These are phyloP conservation scores for Globodera ellingtonae DNA, from an alignment of 1,140 invertebrate species.

Conservation along the genomic window DNA sequence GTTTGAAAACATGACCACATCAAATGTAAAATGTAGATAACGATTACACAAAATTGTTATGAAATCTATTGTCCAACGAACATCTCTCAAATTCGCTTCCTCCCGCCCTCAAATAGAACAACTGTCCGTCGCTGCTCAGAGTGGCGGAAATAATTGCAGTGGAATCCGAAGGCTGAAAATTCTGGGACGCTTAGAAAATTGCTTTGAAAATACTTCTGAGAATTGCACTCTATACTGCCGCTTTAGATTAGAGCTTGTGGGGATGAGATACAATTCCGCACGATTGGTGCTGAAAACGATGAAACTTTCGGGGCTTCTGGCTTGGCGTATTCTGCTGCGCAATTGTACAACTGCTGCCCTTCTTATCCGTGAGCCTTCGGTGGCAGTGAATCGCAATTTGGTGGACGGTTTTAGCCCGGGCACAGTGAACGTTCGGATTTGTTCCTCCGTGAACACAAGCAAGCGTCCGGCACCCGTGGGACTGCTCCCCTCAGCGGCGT, in stretches of 20 bases:
- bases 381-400: conserved; percentile 43
- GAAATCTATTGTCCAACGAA: background rate
- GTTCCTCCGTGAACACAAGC: conserved; percentile 50
- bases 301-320: conserved; percentile 35
- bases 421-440: conserved; percentile 45
- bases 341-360: conserved; percentile 30
- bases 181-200: background rate
- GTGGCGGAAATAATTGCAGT: conserved; percentile 32
- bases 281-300: conserved; percentile 37
- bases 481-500: background rate
- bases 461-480: conserved; percentile 13
- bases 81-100: conserved; percentile 43
- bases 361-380: conserved; percentile 40
- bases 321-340: conserved; percentile 6
- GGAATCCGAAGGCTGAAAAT: conserved; percentile 37
- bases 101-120: conserved; percentile 39
- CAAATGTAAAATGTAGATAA: background rate
- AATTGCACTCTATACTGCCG: conserved; percentile 21
- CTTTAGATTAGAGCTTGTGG: conserved; percentile 20
- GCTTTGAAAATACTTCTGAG: conserved; percentile 26
- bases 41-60: background rate
- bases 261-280: conserved; percentile 38
- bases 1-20: background rate
- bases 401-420: conserved; percentile 37
- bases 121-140: conserved; percentile 35